A percentile compares a stretch with the other conserved stretches of the same genome.
phyloP scores from a whole-genome alignment of 2,888 invertebrate genomes.

The Drosophila niveifrons region DNA sequence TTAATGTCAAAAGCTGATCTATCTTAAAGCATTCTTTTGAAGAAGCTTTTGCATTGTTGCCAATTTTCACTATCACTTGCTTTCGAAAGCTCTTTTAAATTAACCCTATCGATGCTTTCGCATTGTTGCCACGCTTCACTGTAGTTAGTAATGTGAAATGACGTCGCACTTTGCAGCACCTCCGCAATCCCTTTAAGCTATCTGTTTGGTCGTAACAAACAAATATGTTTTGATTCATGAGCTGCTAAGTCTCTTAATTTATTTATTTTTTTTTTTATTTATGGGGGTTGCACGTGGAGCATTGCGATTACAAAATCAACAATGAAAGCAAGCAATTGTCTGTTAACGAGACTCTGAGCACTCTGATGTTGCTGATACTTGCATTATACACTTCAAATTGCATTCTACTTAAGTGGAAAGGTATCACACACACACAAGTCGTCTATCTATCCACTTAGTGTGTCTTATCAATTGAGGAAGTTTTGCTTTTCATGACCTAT shows the following conservation, averaged over 20 bases:
- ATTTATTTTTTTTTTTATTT: slow-evolving; percentile 2
- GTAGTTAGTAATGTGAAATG: slow-evolving; percentile 7
- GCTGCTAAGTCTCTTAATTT: not conserved
- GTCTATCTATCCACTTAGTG: not conserved
- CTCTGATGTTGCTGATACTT: not conserved
- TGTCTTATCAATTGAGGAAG: slow-evolving; percentile 7
- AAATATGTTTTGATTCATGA: slow-evolving; percentile 2
- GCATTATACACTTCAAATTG: not conserved
- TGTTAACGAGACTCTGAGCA: not conserved
- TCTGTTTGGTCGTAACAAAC: not conserved
- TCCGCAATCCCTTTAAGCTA: not conserved
- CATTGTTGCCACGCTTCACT: not conserved
- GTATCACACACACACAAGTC: not conserved
- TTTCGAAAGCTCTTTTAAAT: too few relatives aligned
- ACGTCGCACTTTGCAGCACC: slow-evolving; percentile 1
- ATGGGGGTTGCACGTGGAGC: slow-evolving; percentile 12
- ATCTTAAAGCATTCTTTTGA: too few relatives aligned
- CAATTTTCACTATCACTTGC: not conserved
- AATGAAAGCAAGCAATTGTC: slow-evolving; percentile 3
- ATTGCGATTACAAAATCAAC: slow-evolving; percentile 1
- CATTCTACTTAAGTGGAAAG: not conserved
- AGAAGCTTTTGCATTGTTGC: not conserved
- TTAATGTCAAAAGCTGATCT: not conserved
- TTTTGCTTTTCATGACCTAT: slow-evolving; percentile 12
- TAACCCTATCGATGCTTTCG: not conserved